Base-by-base conservation (phyloP, 2,797 vertebrate species). In the Cyprinella venusta region DNA sequence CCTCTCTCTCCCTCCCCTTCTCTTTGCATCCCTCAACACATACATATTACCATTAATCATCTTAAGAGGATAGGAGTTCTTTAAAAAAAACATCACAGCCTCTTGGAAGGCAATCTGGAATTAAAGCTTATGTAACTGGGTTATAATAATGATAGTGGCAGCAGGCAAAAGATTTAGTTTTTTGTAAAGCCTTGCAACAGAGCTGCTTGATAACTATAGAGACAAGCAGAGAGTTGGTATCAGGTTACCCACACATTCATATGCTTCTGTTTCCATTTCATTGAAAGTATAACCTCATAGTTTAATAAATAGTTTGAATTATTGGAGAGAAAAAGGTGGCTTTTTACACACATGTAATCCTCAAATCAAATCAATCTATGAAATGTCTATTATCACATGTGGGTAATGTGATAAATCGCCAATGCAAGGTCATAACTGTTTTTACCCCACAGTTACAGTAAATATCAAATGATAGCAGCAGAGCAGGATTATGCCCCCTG, bases 21-120 rank as follows among this genome's bases (percentile, higher is more conserved):
- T 1, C 72, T 30, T 45, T 16, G 36, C 72, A 82, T 82, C 81
- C 36, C 63, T 68, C 63, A 59, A 76, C 81, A 83, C 80, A 75
- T 75, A 83, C 74, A 78, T 71, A 63, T 69, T 38, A 63, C 54
- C 82, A 69, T 77, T 83, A 83, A 83, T 83, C 81, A 83, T 76
- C 54, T 63, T 78, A 78, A 83, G 75, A 83, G 81, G 81, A 83
- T 83, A 83, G 81, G 75, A 69, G 65, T 65, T 78, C 65, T 76
- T 83, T 70, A 78, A 83, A 83, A 76, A 83, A 83, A 78, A 68
- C 74, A 78, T 52, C 52, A 48, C 82, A 61, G 75, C 21, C 75
- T 77, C 81, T 83, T 83, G 75, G 18, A 54, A 77, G 52, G 67
- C 75, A 71, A 63, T 40, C 81, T 24, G 65, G 82, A 77, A 83